Base-by-base conservation (phyloP, 2,888 invertebrate genomes). In the Sinhomidia bicolor region DNA sequence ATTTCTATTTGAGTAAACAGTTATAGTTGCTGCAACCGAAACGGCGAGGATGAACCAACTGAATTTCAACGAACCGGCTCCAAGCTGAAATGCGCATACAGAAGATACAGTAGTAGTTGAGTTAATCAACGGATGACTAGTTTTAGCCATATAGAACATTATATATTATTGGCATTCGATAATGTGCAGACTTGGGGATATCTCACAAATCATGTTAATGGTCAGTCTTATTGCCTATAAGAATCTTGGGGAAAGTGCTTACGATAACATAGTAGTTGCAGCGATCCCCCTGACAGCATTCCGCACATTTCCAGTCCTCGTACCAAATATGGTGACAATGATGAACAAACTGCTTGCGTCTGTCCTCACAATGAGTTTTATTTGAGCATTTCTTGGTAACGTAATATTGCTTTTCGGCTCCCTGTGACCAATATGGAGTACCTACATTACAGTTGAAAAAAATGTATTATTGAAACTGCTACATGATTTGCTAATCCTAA, bases 191-290 rank as follows among this genome's bases (percentile, higher is more conserved):
- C 51, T 54, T 29, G 10, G 17, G 57, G 29, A 14, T n/a, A 51
- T 74, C 20, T 62, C 80, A 76, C 76, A 76, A 76, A 76, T 76
- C 76, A 76, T 76, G 9, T 9, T 76, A 51, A 76, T 51, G 47
- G 62, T 62, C 62, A 62, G 26, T 62, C 62, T 32, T 62, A n/a
- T 62, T 9, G 1, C 2, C 12, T 47, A 20, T 74, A 26, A 36
- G 29, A 17, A 23, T 29, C 14, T 36, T 29, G n/a, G 26, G 12
- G 23, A 26, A 17, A 62, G 26, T 10, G 96, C 97, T 97, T 94
- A 99, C 98, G 93, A 99, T 97, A 78, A 98, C 96, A 93, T 96
- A 99, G 93, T 97, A 99, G 94, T 99, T 99, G 94, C 99, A 99
- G 83, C 97, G 95, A 94, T 99, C 99, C 78, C 99, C 99, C 93